These are phyloP conservation scores for Acronicta aceris DNA, from an alignment of 2,888 invertebrate genomes.

Conservation along the genomic window DNA sequence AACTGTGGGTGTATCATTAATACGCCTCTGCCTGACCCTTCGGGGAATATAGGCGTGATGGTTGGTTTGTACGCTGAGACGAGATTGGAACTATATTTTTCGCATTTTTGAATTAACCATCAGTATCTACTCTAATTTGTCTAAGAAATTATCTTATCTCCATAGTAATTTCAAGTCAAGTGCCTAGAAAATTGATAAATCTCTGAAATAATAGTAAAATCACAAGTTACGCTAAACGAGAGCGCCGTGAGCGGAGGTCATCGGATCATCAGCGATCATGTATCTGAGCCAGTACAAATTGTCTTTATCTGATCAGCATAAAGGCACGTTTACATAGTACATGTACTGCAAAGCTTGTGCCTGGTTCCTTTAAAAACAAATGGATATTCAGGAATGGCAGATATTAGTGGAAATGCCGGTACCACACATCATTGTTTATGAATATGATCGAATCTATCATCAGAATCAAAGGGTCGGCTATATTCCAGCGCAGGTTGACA, in stretches of 20 bases:
- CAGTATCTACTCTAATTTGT: background rate
- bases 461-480: too few relatives aligned
- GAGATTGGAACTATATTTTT: too few relatives aligned
- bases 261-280: conserved; percentile 41
- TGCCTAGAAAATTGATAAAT: conserved; percentile 48
- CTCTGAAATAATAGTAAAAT: conserved; percentile 32
- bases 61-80: too few relatives aligned
- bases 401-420: background rate
- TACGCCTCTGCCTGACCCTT: too few relatives aligned
- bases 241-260: conserved; percentile 48
- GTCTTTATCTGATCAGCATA: conserved; percentile 53
- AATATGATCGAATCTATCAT: too few relatives aligned
- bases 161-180: conserved; percentile 17
- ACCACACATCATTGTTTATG: too few relatives aligned
- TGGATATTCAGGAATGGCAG: background rate
- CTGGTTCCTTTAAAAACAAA: background rate
- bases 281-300: conserved; percentile 55
- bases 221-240: conserved; percentile 38
- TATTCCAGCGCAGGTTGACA: too few relatives aligned
- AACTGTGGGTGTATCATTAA: too few relatives aligned
- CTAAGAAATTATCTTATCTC: conserved; percentile 5
- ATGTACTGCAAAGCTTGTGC: background rate
- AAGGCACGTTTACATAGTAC: conserved; percentile 15
- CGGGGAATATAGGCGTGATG: too few relatives aligned
- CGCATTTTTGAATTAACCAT: too few relatives aligned